Percentiles rank a stretch among this genome's conserved stretches.
These are phyloP conservation scores for Pungitius pungitius DNA, from an alignment of 2,113 vertebrate species.

Conservation along the genomic window DNA sequence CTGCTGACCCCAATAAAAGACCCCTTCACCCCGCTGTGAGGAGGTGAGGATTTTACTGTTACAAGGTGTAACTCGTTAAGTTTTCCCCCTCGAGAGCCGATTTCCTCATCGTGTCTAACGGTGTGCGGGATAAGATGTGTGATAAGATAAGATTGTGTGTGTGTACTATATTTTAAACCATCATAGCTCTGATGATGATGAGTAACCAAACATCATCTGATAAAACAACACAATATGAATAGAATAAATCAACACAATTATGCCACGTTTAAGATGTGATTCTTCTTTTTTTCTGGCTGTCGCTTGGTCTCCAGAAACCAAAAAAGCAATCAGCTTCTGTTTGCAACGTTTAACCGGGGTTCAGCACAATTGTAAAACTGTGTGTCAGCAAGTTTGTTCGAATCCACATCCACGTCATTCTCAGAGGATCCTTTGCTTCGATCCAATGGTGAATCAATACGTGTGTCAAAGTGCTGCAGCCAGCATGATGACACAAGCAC, in stretches of 20 bases:
- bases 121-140: slow-evolving; percentile 31
- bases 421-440: slow-evolving; percentile 36
- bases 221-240: not conserved
- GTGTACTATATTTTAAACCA: slow-evolving; percentile 3
- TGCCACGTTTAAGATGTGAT: not conserved
- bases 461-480: slow-evolving; percentile 29
- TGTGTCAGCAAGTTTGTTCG: slow-evolving; percentile 14
- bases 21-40: slow-evolving; percentile 64
- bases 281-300: not conserved
- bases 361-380: not conserved
- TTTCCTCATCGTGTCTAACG: slow-evolving; percentile 53
- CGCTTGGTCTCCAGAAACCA: not conserved
- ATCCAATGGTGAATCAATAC: slow-evolving; percentile 58
- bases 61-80: slow-evolving; percentile 69
- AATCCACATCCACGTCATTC: slow-evolving; percentile 6
- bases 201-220: slow-evolving; percentile 8
- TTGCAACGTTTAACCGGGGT: not conserved
- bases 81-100: slow-evolving; percentile 43
- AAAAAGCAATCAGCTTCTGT: not conserved
- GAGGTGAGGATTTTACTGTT: slow-evolving; percentile 64
- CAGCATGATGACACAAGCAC: slow-evolving; percentile 22
- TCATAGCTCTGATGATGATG: not conserved
- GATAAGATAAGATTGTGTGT: slow-evolving; percentile 14
- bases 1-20: slow-evolving; percentile 72
- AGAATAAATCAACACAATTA: slow-evolving; percentile 9